Evolutionary conservation across 2,113 vertebrate genomes (phyloP).

Genomic region (Leptodactylus fuscus): DNA sequence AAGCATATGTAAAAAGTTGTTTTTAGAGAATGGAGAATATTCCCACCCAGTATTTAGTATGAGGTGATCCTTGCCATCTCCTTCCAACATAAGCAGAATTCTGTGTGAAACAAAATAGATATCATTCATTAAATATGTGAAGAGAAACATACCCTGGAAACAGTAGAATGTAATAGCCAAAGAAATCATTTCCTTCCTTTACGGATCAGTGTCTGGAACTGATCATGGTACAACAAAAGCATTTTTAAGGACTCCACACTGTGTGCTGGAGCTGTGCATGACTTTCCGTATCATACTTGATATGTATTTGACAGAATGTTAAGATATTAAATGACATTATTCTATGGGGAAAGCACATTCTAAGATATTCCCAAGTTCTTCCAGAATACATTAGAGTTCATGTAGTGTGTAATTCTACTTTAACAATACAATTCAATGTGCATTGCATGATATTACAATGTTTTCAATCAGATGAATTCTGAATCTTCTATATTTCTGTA

Average conservation of each 20-base stretch:
- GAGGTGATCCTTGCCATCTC: constrained; percentile 28
- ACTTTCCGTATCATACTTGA: constrained; percentile 38
- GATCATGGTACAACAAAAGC: constrained; percentile 39
- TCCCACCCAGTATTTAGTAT: constrained; percentile 40
- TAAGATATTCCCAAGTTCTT: constrained; percentile 2
- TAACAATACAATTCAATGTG: neutral
- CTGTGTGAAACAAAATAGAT: constrained; percentile 50
- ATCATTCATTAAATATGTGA: constrained; percentile 57
- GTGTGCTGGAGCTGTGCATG: constrained; percentile 20
- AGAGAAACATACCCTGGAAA: constrained; percentile 51
- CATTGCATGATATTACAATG: neutral
- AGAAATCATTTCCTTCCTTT: constrained; percentile 53
- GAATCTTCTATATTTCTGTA: too few species aligned
- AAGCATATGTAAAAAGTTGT: constrained; percentile 10
- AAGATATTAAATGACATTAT: constrained; percentile 47
- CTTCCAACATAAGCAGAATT: constrained; percentile 52
- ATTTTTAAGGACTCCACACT: constrained; percentile 16
- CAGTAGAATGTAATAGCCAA: constrained; percentile 43
- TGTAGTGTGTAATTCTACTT: constrained; percentile 10
- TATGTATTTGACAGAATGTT: constrained; percentile 44
- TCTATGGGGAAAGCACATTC: neutral
- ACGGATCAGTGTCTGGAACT: constrained; percentile 43
- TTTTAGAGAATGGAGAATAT: constrained; percentile 3
- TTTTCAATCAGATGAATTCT: neutral
- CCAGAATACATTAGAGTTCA: neutral